Base-by-base conservation (phyloP, 2,797 vertebrate genomes). In the Pseudotriccus pelzelni region DNA sequence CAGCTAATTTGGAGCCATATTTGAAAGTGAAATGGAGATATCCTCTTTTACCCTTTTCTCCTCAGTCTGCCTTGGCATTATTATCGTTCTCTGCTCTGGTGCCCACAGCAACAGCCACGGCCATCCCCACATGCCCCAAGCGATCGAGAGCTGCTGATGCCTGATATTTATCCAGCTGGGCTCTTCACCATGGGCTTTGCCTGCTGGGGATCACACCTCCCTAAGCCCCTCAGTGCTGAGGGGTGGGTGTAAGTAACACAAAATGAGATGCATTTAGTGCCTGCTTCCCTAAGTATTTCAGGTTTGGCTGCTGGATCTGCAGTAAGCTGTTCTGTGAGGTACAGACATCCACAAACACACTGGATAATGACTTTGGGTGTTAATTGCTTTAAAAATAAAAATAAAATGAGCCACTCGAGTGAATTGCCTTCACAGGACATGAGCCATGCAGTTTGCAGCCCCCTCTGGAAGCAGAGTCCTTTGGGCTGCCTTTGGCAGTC, bases 1-100 rank as follows among this genome's bases (percentile, higher is more conserved):
- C 76, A 93, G 91, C 96, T 97, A 93, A 97, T 97, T 94, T 97
- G 93, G 96, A 97, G 84, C 59, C 10, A 4, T 90, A 95, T 93
- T 95, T 30, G 7, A 3, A 97, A 90, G 37, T 87, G 94, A 81
- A 90, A 97, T 80, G 82, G 94, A 97, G 88, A 89, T 79, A 91
- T 79, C 87, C 85, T 60, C 9, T 92, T 91, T 87, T 93, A 90
- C 72, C 84, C 89, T 97, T 94, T 93, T 56, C 72, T 56, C 80
- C 79, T 75, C 87, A 43, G 74, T 77, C 88, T 97, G 72, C 90
- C 59, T 84, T 92, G 80, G 84, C 90, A 86, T 62, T 87, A 90
- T 89, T 28, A 79, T 83, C 62, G 9, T 80, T 95, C 82, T 79
- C 87, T 70, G 94, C 75, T 94, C 81, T 4, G n/a, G 89, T 97